Evolutionary conservation across 2,888 invertebrate species (phyloP), one percentile per base, ranked within the genome.

Genomic region (Acanthococcus lagerstroemiae): DNA sequence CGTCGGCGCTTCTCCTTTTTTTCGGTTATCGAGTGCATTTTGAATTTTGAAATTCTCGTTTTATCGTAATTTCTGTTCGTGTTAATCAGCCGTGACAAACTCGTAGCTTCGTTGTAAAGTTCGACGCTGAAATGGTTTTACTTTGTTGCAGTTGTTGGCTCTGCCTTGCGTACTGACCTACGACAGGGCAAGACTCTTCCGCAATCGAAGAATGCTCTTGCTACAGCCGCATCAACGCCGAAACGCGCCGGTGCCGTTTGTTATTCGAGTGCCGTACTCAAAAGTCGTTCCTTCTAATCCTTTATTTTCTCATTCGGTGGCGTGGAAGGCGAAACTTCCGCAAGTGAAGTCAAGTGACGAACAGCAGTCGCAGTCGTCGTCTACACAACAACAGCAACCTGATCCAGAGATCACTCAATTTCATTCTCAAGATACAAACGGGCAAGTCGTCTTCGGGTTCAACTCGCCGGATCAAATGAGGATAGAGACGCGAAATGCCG

Each of bases 401-500:
- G 63, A 66, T 24, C 15, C 55, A 12, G 55, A 68, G 48, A 52
- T 67, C 26, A 21, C 57, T 22, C 69, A 69, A 30, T 69, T 69
- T 46, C 67, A 69, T 21, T 68, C 68, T 6, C 69, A 72, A 65
- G 72, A 72, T 68, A 69, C 69, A 1, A 67, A 68, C 4, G 88
- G 88, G 1, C 83, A 84, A 17, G 86, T 85, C 72, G 80, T 82
- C 0, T 88, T 86, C 71, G 88, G 88, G 0, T 88, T 87, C 74
- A 79, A 82, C 67, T 83, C 85, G 3, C 86, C 87, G 54, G 83
- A 87, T 73, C 87, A 87, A 65, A 80, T 86, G 3, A 84, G 87
- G 74, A 82, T 85, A 48, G 88, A 88, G 76, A 82, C 83, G 73
- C 83, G 86, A 63, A 80, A 82, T 68, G 78, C 81, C 1, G 80